These are phyloP conservation scores for Parasteatoda tepidariorum DNA, from an alignment of 1,140 invertebrate genomes.

Conservation along the genomic window DNA sequence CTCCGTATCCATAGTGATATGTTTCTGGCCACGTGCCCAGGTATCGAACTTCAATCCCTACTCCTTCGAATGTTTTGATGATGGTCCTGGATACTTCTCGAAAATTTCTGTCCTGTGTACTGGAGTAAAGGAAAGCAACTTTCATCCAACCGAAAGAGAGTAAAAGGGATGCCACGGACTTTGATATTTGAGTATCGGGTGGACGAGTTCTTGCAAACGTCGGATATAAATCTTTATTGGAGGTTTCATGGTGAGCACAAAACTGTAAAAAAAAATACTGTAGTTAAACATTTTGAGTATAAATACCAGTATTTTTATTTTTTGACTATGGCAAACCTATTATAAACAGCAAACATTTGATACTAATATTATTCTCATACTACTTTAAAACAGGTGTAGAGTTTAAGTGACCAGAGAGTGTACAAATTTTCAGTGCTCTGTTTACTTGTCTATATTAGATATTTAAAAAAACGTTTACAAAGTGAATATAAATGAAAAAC, in stretches of 20 bases:
- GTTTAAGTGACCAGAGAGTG: no score
- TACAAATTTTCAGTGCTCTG: no score
- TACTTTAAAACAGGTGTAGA: no score
- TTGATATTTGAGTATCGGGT: constrained; percentile 91
- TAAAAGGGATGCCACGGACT: constrained; percentile 84
- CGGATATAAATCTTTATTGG: constrained; percentile 86
- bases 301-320: not conserved
- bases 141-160: constrained; percentile 75
- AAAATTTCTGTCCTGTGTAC: constrained; percentile 77
- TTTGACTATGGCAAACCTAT: not conserved
- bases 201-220: constrained; percentile 94
- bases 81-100: constrained; percentile 80
- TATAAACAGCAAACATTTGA: no score
- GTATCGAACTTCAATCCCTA: constrained; percentile 78
- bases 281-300: not conserved
- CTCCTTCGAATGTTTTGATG: constrained; percentile 74
- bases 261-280: constrained; percentile 75
- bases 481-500: no score
- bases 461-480: no score
- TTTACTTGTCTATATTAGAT: no score
- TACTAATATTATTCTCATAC: no score
- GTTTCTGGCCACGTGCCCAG: constrained; percentile 79
- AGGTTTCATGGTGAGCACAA: constrained; percentile 85
- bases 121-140: constrained; percentile 78
- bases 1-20: constrained; percentile 78